Evolutionary conservation across 2,113 vertebrate species (phyloP).

Genomic region (Brachypteracias leptosomus): DNA sequence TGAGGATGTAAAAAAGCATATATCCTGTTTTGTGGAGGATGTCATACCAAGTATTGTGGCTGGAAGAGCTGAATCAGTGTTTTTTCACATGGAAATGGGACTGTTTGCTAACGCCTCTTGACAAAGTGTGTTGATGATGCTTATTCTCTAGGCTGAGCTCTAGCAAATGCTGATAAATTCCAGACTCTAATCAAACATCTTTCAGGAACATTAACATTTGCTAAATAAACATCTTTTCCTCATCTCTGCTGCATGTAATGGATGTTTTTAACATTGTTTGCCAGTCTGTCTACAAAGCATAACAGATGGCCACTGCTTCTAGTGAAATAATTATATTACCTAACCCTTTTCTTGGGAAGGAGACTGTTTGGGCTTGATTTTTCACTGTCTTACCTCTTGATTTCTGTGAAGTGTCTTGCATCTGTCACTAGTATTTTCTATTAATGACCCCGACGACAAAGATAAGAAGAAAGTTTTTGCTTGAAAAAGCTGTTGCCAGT

Average conservation of each 20-base stretch:
- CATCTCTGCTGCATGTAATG: neutral
- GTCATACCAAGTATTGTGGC: neutral
- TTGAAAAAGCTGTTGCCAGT: neutral
- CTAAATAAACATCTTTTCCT: conserved; percentile 13
- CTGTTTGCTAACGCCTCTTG: neutral
- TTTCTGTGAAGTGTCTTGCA: neutral
- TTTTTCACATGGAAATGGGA: neutral
- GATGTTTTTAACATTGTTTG: neutral
- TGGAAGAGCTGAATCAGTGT: neutral
- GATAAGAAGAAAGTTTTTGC: neutral
- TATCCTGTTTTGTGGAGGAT: neutral
- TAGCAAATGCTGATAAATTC: neutral
- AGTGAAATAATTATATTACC: neutral
- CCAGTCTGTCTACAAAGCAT: neutral
- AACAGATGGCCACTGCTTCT: neutral
- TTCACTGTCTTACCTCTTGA: neutral
- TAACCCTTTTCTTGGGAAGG: neutral
- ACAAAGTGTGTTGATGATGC: neutral
- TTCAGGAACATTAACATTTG: conserved; percentile 30
- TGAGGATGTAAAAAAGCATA: neutral
- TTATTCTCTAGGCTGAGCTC: neutral
- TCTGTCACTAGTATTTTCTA: neutral
- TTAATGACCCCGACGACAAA: neutral
- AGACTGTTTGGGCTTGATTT: neutral
- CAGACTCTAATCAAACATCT: conserved; percentile 4